Percentiles rank a stretch among this genome's conserved stretches.
phyloP scores from a whole-genome alignment of 2,888 invertebrate genomes.

The Stomorhina lunata region DNA sequence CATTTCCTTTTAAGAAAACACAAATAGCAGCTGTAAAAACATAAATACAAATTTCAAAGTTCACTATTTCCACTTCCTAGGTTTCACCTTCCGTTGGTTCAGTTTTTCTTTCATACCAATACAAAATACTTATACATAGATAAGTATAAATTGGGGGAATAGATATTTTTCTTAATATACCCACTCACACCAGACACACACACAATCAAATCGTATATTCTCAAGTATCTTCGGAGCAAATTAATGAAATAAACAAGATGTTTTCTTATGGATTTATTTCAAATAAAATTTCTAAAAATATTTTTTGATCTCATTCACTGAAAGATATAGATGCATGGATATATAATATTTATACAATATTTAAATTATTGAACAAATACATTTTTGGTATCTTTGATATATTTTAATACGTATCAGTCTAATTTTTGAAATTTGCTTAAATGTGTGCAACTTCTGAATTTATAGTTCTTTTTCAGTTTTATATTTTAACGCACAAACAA shows the following conservation, averaged over 20 bases:
- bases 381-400: too few relatives aligned
- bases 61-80: conserved; percentile 31
- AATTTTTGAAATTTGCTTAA: too few relatives aligned
- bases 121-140: not conserved
- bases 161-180: not conserved
- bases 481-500: too few relatives aligned
- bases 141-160: not conserved
- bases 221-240: conserved; percentile 25
- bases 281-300: conserved; percentile 48
- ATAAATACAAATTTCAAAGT: conserved; percentile 14
- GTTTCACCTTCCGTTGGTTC: conserved; percentile 44
- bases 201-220: conserved; percentile 8
- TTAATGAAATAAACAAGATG: conserved; percentile 10
- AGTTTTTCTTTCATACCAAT: not conserved
- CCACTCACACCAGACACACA: not conserved
- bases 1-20: conserved; percentile 41
- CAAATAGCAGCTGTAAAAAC: conserved; percentile 44
- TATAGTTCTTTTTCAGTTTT: too few relatives aligned
- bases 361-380: too few relatives aligned
- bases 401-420: too few relatives aligned
- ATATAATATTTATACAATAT: too few relatives aligned
- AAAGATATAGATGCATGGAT: not conserved
- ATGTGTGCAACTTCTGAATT: too few relatives aligned
- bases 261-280: conserved; percentile 18
- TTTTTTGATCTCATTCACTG: conserved; percentile 47